Evolutionary conservation across 1,140 invertebrate genomes (phyloP).

Genomic region (Eciton burchellii): DNA sequence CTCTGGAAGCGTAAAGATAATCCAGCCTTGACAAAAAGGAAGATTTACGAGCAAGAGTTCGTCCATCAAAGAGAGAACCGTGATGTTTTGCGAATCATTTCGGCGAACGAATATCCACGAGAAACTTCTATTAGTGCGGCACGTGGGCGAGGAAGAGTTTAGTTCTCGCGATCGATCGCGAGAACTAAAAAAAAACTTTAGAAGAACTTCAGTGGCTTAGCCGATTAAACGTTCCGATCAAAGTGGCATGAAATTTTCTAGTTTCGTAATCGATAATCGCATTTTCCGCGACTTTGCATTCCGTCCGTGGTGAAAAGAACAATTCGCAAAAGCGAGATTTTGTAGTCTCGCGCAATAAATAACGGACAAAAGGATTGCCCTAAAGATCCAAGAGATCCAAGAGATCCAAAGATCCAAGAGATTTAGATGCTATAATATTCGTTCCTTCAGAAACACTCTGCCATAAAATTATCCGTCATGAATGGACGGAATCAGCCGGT

Average conservation of each 20-base stretch:
- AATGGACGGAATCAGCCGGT: not conserved
- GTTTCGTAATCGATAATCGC: not conserved
- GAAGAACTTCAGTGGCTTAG: slow-evolving; percentile 7
- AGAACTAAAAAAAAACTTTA: no score
- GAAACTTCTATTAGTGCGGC: slow-evolving; percentile 13
- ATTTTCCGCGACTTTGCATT: not conserved
- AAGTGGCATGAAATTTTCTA: slow-evolving; percentile 33
- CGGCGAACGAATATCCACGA: not conserved
- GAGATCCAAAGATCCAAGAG: not conserved
- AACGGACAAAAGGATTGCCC: not conserved
- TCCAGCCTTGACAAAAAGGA: not conserved
- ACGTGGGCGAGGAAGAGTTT: not conserved
- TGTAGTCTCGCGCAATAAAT: slow-evolving; percentile 8
- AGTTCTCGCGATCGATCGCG: slow-evolving; percentile 31
- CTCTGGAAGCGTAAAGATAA: not conserved
- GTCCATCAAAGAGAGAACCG: not conserved
- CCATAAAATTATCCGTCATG: not conserved
- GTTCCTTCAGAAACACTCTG: not conserved
- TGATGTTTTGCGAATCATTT: not conserved
- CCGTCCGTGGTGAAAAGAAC: not conserved
- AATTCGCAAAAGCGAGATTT: not conserved
- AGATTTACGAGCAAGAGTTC: slow-evolving; percentile 8
- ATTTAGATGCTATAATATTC: not conserved
- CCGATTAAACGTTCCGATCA: slow-evolving; percentile 25
- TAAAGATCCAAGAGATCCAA: not conserved